Base-by-base conservation (phyloP, 2,888 invertebrate species). In the Dorcus hopei region DNA sequence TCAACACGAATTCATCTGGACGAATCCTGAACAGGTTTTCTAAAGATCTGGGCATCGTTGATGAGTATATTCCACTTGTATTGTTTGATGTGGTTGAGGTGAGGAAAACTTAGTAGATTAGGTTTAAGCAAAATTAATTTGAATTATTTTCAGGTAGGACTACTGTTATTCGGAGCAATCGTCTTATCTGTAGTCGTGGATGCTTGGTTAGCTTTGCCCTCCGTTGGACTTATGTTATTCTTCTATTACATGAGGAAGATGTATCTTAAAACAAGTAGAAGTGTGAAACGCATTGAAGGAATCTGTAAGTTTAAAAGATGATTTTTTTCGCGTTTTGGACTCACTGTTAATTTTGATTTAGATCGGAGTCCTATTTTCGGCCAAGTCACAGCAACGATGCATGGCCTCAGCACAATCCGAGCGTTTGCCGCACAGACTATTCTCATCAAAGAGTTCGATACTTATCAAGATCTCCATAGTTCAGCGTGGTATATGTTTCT, bases 341-440 rank as follows among this genome's bases (percentile, higher is more conserved):
- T 33, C 26, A 33, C 26, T 33, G 26, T 40, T 2, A 8, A 86
- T 85, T 65, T 86, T 85, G 83, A 7, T 33, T 33, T 33, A 91
- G 91, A 88, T 55, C 85, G 90, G 57, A 91, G 90, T 70, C 92
- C 93, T 0, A 85, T 93, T 2, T 91, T 89, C 72, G 85, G 87
- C 2, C 88, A 92, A 68, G 80, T 92, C 57, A 89, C 86, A 66
- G 86, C 90, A 49, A 87, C 89, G 0, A 80, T 93, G 42, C 85
- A 90, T 72, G 93, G 93, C 1, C 76, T 93, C 1, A 83, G 87
- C 11, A 91, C 91, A 0, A 89, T 93, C 23, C 80, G 92, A 64
- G 88, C 91, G 0, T 87, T 88, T 67, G 80, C 82, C 56, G 88
- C 87, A 0, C 84, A 89, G 74, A 76, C 81, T 9, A 80, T 84